phyloP scores from a whole-genome alignment of 2,888 invertebrate genomes.

The Gasteruption jaculator region DNA sequence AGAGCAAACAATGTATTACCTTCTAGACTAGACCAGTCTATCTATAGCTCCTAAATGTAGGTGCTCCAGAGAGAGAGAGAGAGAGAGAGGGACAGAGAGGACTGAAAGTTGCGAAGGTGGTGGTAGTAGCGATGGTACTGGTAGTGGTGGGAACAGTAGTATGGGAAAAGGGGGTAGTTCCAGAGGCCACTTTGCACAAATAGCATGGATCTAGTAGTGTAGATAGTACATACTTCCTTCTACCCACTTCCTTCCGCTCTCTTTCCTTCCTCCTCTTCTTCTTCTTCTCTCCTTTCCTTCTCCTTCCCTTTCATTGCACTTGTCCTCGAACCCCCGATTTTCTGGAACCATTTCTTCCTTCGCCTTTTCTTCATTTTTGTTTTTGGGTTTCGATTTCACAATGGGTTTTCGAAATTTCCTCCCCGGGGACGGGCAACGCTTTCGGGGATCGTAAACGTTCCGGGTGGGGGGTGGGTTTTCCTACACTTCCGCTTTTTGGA shows the following conservation, averaged over 20 bases:
- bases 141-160: conserved; percentile 13
- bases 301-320: conserved; percentile 9
- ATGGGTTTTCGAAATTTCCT: no score
- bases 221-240: conserved; percentile 38
- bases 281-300: background rate
- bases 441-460: no score
- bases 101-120: conserved; percentile 36
- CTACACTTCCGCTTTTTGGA: no score
- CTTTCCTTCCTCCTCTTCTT: conserved; percentile 16
- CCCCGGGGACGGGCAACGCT: no score
- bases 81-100: no score
- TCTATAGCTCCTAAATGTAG: conserved; percentile 39
- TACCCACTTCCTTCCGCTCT: conserved; percentile 18
- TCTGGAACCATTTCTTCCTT: no score
- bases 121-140: conserved; percentile 13
- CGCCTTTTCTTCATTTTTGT: no score
- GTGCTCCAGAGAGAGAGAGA: no score
- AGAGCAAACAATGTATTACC: conserved; percentile 47
- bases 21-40: conserved; percentile 5
- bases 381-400: no score
- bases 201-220: conserved; percentile 42
- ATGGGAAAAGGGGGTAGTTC: conserved; percentile 22
- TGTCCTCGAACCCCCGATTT: conserved; percentile 10
- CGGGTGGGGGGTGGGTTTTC: no score
- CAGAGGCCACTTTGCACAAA: conserved; percentile 45